Conservation (phyloP, 37 sponge, comb jelly and placozoan genomes). For the Diacarnus erythraeanus region DNA sequence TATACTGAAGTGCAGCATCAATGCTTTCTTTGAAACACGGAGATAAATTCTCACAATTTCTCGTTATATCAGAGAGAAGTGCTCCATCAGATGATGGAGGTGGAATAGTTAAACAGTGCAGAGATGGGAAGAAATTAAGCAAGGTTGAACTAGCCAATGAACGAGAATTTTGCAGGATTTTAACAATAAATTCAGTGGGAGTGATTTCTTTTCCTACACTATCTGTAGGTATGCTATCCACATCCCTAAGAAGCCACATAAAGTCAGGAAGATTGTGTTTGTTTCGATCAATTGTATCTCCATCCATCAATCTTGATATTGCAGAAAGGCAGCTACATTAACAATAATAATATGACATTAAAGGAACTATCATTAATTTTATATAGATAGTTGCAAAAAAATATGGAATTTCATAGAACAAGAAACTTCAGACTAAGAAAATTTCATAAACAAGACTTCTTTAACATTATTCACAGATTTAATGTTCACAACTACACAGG, state of each 20-base stretch:
- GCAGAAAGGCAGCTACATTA: background rate
- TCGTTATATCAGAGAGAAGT: background rate
- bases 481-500: too few species aligned
- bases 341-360: background rate
- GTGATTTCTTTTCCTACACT: background rate
- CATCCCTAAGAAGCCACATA: constrained; percentile 15
- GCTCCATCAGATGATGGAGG: background rate
- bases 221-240: background rate
- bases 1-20: background rate
- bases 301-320: background rate
- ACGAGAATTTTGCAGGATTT: background rate
- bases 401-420: too few species aligned
- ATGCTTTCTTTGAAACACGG: background rate
- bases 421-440: too few species aligned
- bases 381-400: background rate
- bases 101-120: background rate
- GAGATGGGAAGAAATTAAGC: background rate
- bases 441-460: too few species aligned
- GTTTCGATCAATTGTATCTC: background rate
- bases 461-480: too few species aligned
- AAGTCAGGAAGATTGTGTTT: background rate
- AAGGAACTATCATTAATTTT: background rate
- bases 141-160: background rate
- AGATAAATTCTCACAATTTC: background rate
- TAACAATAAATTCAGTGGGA: background rate